A percentile compares a stretch with the other conserved stretches of the same genome.
Evolutionary conservation across 2,113 vertebrate genomes (phyloP).

Genomic region (Vulpes ferrilata): DNA sequence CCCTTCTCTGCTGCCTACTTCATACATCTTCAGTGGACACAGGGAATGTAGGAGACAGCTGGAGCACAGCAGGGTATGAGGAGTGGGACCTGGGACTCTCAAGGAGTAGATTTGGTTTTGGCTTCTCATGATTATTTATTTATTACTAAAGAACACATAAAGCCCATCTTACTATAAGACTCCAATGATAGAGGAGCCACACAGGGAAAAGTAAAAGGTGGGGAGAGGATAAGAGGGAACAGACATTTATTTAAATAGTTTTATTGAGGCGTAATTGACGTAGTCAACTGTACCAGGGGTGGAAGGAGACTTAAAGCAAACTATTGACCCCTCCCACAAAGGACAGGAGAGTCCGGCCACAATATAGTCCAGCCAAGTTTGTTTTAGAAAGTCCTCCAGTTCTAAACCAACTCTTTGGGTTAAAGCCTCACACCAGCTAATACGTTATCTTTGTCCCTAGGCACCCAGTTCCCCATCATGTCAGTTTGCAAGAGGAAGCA

Average conservation of each 20-base stretch:
- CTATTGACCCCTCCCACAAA: not conserved
- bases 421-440: not conserved
- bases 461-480: not conserved
- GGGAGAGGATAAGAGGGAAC: not conserved
- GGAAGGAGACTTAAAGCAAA: not conserved
- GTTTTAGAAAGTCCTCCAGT: constrained; percentile 29
- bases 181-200: not conserved
- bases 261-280: not conserved
- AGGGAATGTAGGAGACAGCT: not conserved
- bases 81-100: not conserved
- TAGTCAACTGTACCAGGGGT: not conserved
- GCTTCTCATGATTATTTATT: not conserved
- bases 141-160: not conserved
- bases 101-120: not conserved
- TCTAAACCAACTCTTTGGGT: not conserved
- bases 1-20: not conserved
- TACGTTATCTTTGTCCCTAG: not conserved
- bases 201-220: not conserved
- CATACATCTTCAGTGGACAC: not conserved
- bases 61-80: not conserved
- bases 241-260: not conserved
- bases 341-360: not conserved
- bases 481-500: not conserved
- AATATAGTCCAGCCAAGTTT: not conserved
- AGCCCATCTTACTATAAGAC: not conserved